Evolutionary conservation across 2,113 vertebrate species (phyloP), one percentile per base, ranked within the genome.

Genomic region (Tachysurus fulvidraco): DNA sequence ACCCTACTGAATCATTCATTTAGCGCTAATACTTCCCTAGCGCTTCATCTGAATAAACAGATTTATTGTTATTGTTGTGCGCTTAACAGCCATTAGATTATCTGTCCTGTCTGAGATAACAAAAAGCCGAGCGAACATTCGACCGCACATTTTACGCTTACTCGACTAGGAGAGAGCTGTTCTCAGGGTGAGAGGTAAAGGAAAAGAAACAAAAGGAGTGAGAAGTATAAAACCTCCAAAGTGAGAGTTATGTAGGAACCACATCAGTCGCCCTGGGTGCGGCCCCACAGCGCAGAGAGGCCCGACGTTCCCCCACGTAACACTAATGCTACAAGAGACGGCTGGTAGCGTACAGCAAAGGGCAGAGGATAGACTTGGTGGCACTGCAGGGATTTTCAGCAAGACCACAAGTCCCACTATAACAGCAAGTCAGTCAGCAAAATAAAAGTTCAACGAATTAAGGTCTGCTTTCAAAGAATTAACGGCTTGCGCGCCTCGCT

Each of bases 231-330:
- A 83, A 85, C 60, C 41, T 67, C 87, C 71, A 73, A 84, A 88
- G 84, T 82, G 81, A 87, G 88, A 87, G 87, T 81, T 74, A 95
- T 86, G 85, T 83, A 96, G 95, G 93, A 94, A 93, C 96, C 97
- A 97, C 96, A 96, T 97, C 95, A 96, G 95, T 96, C 95, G 95
- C 95, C 95, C 93, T 94, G 96, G 96, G 96, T 96, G 96, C 96
- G 96, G 96, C 95, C 89, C 93, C 95, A 94, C 94, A 93, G 94
- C 92, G 93, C 92, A 92, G 94, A 94, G 94, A 94, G 94, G 92
- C 92, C 90, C 88, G 93, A 89, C 73, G 62, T 84, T 85, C 86
- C n/a, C 54, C 54, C 87, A 89, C 85, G 88, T 36, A 85, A 84
- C 80, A 50, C 73, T 78, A 89, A 88, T 92, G 85, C 90, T 93